Percentiles rank a stretch among this genome's conserved stretches.
phyloP scores from a whole-genome alignment of 2,797 vertebrate genomes.

The Rhincodon typus region DNA sequence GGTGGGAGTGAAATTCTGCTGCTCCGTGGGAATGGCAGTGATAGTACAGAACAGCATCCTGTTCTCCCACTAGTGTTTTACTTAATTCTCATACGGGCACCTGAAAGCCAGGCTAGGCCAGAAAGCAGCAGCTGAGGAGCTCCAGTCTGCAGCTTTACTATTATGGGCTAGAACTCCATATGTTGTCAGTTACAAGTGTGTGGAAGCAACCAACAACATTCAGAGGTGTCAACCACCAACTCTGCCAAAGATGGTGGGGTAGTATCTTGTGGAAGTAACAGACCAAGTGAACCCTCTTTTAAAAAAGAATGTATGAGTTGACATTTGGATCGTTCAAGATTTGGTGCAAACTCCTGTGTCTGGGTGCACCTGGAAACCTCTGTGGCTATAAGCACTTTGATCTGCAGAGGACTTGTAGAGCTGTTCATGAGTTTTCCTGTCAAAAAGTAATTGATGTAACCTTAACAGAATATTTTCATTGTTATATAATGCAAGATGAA shows the following conservation, averaged over 20 bases:
- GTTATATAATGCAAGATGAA: not conserved
- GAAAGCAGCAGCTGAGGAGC: not conserved
- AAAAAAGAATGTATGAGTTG: not conserved
- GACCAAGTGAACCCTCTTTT: not conserved
- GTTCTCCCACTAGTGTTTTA: not conserved
- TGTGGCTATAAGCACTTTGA: not conserved
- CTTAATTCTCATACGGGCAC: not conserved
- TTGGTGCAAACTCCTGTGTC: not conserved
- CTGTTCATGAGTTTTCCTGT: not conserved
- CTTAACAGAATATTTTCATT: not conserved
- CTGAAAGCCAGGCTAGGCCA: not conserved
- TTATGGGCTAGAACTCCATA: not conserved
- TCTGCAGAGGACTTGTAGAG: not conserved
- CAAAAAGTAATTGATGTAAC: not conserved
- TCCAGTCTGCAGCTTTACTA: not conserved
- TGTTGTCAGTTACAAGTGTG: not conserved
- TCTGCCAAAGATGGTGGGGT: not conserved
- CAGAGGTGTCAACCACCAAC: not conserved
- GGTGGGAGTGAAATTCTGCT: not conserved
- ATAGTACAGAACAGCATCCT: not conserved
- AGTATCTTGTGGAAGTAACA: not conserved
- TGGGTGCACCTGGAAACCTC: not conserved
- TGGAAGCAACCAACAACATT: not conserved
- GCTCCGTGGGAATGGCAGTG: not conserved
- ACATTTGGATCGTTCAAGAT: not conserved